Percentiles rank a stretch among this genome's conserved stretches.
Conservation (phyloP, 2,888 invertebrate species). For the Smittia sp. region DNA sequence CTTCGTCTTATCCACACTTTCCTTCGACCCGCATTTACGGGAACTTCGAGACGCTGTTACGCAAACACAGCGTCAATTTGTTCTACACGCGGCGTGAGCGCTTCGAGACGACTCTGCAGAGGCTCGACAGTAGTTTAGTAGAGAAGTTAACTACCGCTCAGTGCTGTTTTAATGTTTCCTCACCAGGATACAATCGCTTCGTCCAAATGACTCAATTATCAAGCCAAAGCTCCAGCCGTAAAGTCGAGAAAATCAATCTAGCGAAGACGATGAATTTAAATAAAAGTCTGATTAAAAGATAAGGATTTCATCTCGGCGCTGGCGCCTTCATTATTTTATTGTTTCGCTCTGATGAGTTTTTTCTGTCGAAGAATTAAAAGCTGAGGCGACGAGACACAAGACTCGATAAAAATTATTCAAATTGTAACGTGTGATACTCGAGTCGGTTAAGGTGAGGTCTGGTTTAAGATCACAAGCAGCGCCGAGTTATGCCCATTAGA, state of each 20-base stretch:
- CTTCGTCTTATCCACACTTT: background rate
- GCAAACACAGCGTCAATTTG: background rate
- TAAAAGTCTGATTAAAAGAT: background rate
- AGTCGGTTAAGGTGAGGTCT: background rate
- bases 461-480: background rate
- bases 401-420: slow-evolving; percentile 22
- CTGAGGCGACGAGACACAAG: background rate
- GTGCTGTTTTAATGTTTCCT: too few relatives aligned
- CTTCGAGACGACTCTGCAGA: too few relatives aligned
- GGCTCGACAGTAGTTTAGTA: too few relatives aligned
- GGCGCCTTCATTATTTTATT: background rate
- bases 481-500: background rate
- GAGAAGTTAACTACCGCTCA: too few relatives aligned
- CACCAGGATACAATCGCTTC: too few relatives aligned
- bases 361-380: background rate
- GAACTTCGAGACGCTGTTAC: background rate
- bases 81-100: background rate
- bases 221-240: too few relatives aligned
- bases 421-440: slow-evolving; percentile 29
- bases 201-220: too few relatives aligned
- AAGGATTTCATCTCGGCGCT: background rate
- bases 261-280: background rate
- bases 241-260: background rate
- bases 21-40: background rate
- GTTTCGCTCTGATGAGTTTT: background rate